Evolutionary conservation across 2,888 invertebrate genomes (phyloP).

Genomic region (Lochmaea capreae): DNA sequence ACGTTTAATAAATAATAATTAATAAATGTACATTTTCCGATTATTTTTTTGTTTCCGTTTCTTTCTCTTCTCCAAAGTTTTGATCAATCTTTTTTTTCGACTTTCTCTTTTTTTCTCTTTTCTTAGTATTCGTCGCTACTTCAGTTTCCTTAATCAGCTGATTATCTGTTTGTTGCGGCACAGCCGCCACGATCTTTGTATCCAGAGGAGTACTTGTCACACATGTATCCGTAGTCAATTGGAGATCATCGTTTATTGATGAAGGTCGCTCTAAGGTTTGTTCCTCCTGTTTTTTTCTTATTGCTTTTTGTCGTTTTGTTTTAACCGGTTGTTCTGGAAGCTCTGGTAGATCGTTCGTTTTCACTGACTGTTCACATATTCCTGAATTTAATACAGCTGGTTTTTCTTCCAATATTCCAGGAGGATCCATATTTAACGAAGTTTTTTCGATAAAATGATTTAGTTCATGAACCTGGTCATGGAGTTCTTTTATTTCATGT

Average conservation of each 20-base stretch:
- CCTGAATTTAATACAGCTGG: neutral
- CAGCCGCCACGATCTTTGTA: neutral
- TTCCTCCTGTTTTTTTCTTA: neutral
- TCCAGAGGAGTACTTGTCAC: neutral
- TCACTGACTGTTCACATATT: neutral
- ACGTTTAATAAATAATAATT: neutral
- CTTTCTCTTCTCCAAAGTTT: neutral
- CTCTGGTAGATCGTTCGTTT: neutral
- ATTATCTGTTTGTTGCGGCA: neutral
- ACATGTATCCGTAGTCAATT: neutral
- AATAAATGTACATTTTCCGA: neutral
- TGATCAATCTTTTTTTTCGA: neutral
- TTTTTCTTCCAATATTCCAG: neutral
- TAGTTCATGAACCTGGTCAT: neutral
- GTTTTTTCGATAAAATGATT: neutral
- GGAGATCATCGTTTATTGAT: neutral
- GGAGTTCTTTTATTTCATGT: neutral
- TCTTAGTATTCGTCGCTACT: neutral
- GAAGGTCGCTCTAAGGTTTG: neutral
- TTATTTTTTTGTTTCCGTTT: neutral
- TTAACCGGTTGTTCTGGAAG: neutral
- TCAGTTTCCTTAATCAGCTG: neutral
- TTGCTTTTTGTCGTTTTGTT: neutral
- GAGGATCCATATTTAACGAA: neutral
- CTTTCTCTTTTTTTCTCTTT: neutral